Conservation (phyloP, 1,140 invertebrate species). For the Battus philenor region DNA sequence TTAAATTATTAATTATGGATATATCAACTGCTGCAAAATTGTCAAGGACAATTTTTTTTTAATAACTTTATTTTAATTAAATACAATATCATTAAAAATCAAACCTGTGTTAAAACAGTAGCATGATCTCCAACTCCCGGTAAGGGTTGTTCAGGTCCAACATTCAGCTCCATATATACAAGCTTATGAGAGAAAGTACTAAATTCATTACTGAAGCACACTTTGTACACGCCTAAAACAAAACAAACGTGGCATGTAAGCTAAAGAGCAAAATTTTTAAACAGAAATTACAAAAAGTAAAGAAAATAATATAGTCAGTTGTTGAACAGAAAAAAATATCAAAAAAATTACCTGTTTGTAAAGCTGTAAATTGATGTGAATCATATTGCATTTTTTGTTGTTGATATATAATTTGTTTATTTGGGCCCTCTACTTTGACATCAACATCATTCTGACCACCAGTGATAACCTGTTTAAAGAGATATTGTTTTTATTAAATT, state of each 20-base stretch:
- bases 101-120: slow-evolving; percentile 97
- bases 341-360: slow-evolving; percentile 77
- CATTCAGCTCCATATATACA: slow-evolving; percentile 99
- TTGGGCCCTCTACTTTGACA: slow-evolving; percentile 92
- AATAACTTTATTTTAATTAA: background rate
- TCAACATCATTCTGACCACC: slow-evolving; percentile 99
- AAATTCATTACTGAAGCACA: slow-evolving; percentile 99
- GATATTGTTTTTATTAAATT: background rate
- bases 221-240: slow-evolving; percentile 84
- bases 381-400: slow-evolving; percentile 97
- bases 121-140: slow-evolving; percentile 92
- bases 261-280: too few species aligned
- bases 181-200: slow-evolving; percentile 99
- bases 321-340: too few species aligned
- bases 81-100: too few species aligned
- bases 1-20: too few species aligned
- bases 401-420: slow-evolving; percentile 92
- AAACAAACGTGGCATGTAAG: too few species aligned
- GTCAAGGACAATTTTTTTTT: too few species aligned
- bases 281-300: too few species aligned
- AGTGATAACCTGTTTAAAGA: slow-evolving; percentile 90
- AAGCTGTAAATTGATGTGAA: slow-evolving; percentile 90
- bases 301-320: background rate
- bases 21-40: too few species aligned
- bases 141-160: slow-evolving; percentile 92